Base-by-base conservation (phyloP, 2,888 invertebrate species). In the Pandemis heparana region DNA sequence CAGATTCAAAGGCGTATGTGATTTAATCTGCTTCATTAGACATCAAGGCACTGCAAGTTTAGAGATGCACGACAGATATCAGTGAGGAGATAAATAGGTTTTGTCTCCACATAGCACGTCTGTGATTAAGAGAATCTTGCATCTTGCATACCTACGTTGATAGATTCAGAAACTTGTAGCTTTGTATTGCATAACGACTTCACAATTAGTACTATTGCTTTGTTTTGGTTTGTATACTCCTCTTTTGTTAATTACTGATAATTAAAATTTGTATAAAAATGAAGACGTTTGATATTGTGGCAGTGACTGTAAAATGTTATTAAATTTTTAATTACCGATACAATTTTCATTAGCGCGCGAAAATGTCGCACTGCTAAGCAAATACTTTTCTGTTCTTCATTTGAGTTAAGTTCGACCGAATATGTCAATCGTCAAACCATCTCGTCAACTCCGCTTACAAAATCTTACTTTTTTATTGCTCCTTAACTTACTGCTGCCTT, bases 11-110 rank as follows among this genome's bases (percentile, higher is more conserved):
- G 85, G 84, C 84, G 82, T 82, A 82, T 78, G 82, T 80, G 89
- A 89, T 91, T 85, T 84, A 86, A 91, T 91, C 90, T 84, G 81
- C 85, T 87, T 90, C 89, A 91, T 92, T 91, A 91, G 84, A 82
- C 82, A 77, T 78, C 77, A 79, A 76, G 75, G 63, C 81, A 77
- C 78, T 80, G 82, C 80, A 80, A 82, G 80, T 78, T 78, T 80
- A 32, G 79, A 82, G 80, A 80, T 79, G 78, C 85, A 85, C 86
- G 83, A 83, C 83, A 84, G 79, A 80, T 75, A 73, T 76, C 79
- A 70, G 66, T 75, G 70, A 76, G 78, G 46, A 73, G 82, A 78
- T 79, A 78, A 83, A 78, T 77, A 82, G 78, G 82, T 83, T 80
- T 79, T 80, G 67, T 66, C 43, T 63, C 56, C 75, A 79, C 77